These are phyloP conservation scores for Hylaeus volcanicus DNA, from an alignment of 1,140 invertebrate genomes.

Conservation along the genomic window DNA sequence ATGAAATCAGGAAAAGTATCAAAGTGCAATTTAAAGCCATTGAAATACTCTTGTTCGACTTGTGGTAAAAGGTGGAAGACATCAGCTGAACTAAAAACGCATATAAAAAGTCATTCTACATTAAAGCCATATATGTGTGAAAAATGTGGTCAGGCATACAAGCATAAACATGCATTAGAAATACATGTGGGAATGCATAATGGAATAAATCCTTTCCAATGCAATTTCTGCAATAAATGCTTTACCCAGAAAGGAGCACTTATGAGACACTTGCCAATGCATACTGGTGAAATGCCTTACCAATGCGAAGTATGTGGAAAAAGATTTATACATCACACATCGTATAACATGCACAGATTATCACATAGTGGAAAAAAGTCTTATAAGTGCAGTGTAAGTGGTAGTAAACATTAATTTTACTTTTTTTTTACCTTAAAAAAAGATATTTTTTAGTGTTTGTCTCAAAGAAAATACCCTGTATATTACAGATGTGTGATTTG, in stretches of 20 bases:
- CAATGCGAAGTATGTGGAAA: constrained; percentile 86
- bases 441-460: too few species aligned
- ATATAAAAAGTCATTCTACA: constrained; percentile 77
- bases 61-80: constrained; percentile 77
- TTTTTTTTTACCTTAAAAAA: background rate
- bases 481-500: constrained; percentile 80
- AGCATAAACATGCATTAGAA: constrained; percentile 84
- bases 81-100: constrained; percentile 74
- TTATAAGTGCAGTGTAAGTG: constrained; percentile 83
- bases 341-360: constrained; percentile 85
- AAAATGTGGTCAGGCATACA: constrained; percentile 85
- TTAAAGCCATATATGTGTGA: constrained; percentile 81
- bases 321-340: constrained; percentile 86
- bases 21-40: constrained; percentile 56
- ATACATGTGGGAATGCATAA: constrained; percentile 86
- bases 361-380: constrained; percentile 84
- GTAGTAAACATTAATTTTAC: constrained; percentile 71
- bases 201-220: constrained; percentile 87
- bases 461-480: background rate
- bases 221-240: constrained; percentile 88
- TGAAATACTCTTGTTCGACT: constrained; percentile 69
- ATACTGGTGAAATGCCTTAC: constrained; percentile 85
- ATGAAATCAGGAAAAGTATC: constrained; percentile 51
- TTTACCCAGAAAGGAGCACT: constrained; percentile 87
- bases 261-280: constrained; percentile 85